These are phyloP conservation scores for Aplocera efformata DNA, from an alignment of 2,888 invertebrate genomes.

Conservation along the genomic window DNA sequence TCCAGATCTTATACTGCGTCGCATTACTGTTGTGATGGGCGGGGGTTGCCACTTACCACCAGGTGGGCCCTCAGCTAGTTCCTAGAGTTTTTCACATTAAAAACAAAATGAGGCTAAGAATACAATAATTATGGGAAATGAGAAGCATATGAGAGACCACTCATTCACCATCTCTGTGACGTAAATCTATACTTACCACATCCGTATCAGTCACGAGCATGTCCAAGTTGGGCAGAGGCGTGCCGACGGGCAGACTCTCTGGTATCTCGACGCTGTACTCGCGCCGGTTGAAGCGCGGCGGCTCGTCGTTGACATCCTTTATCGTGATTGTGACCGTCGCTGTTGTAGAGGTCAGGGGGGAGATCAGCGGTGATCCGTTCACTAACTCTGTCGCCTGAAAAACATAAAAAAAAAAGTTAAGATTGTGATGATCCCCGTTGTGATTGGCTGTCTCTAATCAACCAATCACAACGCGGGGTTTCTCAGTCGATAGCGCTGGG, in stretches of 20 bases:
- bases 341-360: constrained; percentile 84
- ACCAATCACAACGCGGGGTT: too few species aligned
- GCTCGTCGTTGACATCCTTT: constrained; percentile 93
- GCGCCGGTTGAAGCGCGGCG: constrained; percentile 89
- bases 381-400: constrained; percentile 87
- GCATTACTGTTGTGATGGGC: too few species aligned
- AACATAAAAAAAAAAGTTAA: constrained; percentile 1
- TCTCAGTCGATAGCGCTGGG: too few species aligned
- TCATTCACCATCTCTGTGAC: not conserved
- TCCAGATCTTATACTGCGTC: too few species aligned
- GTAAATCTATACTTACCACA: constrained; percentile 81
- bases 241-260: constrained; percentile 90
- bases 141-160: too few species aligned
- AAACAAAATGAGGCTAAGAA: too few species aligned
- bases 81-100: too few species aligned
- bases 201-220: constrained; percentile 94
- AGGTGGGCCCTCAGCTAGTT: too few species aligned
- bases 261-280: constrained; percentile 90
- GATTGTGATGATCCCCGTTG: too few species aligned
- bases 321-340: constrained; percentile 91
- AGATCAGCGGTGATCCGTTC: constrained; percentile 84
- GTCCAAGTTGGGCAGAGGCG: constrained; percentile 89
- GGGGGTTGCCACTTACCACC: too few species aligned
- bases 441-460: too few species aligned
- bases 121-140: too few species aligned